Conservation (phyloP, 1,140 invertebrate genomes). For the Hycleus cichorii region DNA sequence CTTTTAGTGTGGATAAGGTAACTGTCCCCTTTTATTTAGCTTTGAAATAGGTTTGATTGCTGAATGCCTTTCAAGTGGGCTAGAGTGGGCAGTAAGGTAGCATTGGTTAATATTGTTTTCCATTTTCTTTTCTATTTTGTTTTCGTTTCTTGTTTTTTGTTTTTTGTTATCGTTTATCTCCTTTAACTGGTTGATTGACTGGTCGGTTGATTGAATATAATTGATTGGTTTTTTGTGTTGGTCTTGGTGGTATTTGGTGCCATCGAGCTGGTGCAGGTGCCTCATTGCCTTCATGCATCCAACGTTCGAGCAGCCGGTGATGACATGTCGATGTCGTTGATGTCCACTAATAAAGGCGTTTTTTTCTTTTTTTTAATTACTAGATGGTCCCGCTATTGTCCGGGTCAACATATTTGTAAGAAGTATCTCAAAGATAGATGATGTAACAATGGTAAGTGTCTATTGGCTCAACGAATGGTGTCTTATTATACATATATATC, state of each 20-base stretch:
- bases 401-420: conserved; percentile 95
- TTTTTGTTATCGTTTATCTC: background rate
- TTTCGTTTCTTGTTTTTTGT: no score
- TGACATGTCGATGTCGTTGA: conserved; percentile 6
- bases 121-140: no score
- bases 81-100: conserved; percentile 16
- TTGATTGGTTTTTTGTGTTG: background rate
- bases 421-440: conserved; percentile 98
- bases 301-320: conserved; percentile 23
- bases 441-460: conserved; percentile 94
- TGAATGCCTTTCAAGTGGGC: conserved; percentile 28
- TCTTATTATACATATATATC: no score
- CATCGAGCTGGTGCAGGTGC: conserved; percentile 34
- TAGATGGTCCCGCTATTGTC: conserved; percentile 85
- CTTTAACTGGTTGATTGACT: background rate
- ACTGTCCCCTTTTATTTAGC: conserved; percentile 12
- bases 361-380: conserved; percentile 39
- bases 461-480: conserved; percentile 35
- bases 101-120: conserved; percentile 2
- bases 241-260: background rate
- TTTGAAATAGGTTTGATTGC: conserved; percentile 27
- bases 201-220: background rate
- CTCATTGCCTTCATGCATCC: conserved; percentile 29
- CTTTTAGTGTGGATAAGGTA: no score
- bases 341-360: conserved; percentile 32